phyloP scores from a whole-genome alignment of 2,797 vertebrate genomes.

The Falco berigora region DNA sequence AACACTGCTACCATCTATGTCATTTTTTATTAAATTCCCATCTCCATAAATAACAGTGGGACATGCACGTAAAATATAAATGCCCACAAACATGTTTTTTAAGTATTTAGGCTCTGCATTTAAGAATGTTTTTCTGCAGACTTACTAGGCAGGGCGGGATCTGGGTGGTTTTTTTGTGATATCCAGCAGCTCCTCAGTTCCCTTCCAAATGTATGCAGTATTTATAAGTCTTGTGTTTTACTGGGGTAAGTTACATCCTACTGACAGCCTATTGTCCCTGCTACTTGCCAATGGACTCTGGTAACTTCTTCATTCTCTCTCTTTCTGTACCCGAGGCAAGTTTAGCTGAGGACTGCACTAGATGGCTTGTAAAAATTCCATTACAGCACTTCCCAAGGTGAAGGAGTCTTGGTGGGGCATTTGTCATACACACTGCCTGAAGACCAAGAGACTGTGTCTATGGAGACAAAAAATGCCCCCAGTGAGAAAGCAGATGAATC shows the following conservation, averaged over 20 bases:
- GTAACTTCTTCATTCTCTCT: not conserved
- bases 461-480: not conserved
- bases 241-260: not conserved
- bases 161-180: not conserved
- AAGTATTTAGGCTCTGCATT: not conserved
- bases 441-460: not conserved
- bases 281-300: not conserved
- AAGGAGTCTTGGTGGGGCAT: not conserved
- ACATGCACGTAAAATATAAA: not conserved
- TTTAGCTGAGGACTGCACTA: not conserved
- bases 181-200: not conserved
- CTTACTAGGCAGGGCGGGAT: not conserved
- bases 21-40: not conserved
- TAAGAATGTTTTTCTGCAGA: not conserved
- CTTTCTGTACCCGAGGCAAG: not conserved
- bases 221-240: not conserved
- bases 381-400: not conserved
- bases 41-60: not conserved
- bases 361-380: constrained; percentile 3
- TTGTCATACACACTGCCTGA: not conserved
- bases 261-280: constrained; percentile 4
- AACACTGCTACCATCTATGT: not conserved
- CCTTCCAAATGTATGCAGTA: not conserved
- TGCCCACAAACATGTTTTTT: not conserved
- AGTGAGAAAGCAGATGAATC: not conserved